Conservation (phyloP, 2,888 invertebrate genomes). For the Polylopha cassiicola region DNA sequence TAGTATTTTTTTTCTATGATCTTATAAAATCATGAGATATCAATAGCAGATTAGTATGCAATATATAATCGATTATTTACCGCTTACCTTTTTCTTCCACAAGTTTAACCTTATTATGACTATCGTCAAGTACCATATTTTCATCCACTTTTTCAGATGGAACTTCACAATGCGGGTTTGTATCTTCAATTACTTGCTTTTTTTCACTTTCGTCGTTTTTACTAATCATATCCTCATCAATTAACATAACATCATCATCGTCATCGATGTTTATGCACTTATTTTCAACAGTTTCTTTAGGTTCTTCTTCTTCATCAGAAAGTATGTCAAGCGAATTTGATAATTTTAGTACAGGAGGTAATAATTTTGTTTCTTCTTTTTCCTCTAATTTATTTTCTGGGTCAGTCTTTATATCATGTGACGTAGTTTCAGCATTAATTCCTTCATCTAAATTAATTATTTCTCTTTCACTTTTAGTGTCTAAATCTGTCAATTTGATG, state of each 20-base stretch:
- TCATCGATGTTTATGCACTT: slow-evolving; percentile 56
- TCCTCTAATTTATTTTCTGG: slow-evolving; percentile 5
- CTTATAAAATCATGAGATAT: no score
- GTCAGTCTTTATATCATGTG: background rate
- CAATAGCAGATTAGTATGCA: background rate
- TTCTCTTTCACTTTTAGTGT: background rate
- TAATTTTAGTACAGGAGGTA: slow-evolving; percentile 43
- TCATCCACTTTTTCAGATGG: slow-evolving; percentile 1
- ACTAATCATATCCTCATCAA: slow-evolving; percentile 50
- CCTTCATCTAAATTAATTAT: slow-evolving; percentile 14
- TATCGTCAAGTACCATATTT: slow-evolving; percentile 1
- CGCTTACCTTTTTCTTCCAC: slow-evolving; percentile 3
- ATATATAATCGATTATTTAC: background rate
- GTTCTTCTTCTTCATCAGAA: slow-evolving; percentile 62
- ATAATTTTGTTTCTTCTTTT: slow-evolving; percentile 24
- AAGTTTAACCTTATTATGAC: background rate
- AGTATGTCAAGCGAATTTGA: slow-evolving; percentile 61
- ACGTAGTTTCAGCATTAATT: background rate
- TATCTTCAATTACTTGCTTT: slow-evolving; percentile 7
- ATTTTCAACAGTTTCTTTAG: slow-evolving; percentile 22
- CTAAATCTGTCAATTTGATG: slow-evolving; percentile 3
- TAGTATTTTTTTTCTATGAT: no score
- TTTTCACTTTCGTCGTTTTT: slow-evolving; percentile 27
- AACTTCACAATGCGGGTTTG: slow-evolving; percentile 6
- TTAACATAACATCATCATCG: slow-evolving; percentile 67